Evolutionary conservation across 2,113 vertebrate species (phyloP).

Genomic region (Struthidea cinerea): DNA sequence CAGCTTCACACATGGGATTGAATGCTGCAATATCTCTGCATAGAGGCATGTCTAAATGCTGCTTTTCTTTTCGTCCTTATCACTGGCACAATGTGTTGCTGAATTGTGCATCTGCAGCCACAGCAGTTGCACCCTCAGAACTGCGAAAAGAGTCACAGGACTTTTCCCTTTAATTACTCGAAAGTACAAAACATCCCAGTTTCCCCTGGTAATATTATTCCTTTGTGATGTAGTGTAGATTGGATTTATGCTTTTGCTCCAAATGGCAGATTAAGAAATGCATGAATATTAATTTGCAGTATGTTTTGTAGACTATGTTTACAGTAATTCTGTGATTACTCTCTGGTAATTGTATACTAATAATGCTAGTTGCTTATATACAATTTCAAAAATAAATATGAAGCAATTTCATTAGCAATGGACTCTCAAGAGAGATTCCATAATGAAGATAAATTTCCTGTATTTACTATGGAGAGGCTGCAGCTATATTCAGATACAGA

Average conservation of each 20-base stretch:
- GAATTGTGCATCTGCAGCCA: background rate
- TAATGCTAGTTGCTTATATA: slow-evolving; percentile 64
- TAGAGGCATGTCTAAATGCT: background rate
- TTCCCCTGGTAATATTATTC: background rate
- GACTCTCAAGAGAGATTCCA: slow-evolving; percentile 47
- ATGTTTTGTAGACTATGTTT: slow-evolving; percentile 68
- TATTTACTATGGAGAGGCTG: background rate
- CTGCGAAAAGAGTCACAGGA: background rate
- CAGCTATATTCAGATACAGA: background rate
- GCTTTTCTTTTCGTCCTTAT: background rate
- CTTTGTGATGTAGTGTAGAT: slow-evolving; percentile 49
- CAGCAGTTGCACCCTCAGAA: background rate
- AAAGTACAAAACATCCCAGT: background rate
- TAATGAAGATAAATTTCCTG: slow-evolving; percentile 59
- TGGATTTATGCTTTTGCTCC: slow-evolving; percentile 35
- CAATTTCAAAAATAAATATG: slow-evolving; percentile 66
- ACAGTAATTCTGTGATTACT: slow-evolving; percentile 71
- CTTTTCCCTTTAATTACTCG: background rate
- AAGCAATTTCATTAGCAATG: slow-evolving; percentile 51
- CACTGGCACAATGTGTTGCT: background rate
- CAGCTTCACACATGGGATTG: background rate
- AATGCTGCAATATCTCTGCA: slow-evolving; percentile 4
- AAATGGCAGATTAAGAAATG: slow-evolving; percentile 51
- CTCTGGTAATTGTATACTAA: slow-evolving; percentile 69
- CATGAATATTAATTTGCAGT: slow-evolving; percentile 73